Base-by-base conservation (phyloP, 2,888 invertebrate species). In the Alloplasta piceator region DNA sequence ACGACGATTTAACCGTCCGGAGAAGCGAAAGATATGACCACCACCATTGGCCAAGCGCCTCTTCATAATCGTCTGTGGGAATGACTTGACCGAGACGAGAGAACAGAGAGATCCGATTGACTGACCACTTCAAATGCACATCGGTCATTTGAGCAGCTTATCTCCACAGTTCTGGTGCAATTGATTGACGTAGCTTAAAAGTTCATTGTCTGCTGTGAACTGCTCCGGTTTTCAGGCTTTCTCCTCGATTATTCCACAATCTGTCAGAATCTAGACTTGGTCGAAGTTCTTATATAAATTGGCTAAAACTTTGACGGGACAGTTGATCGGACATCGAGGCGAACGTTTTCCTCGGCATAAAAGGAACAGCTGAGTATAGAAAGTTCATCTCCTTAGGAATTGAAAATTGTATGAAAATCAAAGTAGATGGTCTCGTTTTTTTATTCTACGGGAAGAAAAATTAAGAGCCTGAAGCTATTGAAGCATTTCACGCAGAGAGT, bases 31-130 rank as follows among this genome's bases (percentile, higher is more conserved):
- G 80, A 41, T 43, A 66, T 68, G 60, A 61, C 56, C 46, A 68
- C 71, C 26, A 26, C 60, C 39, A 75, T 66, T 63, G 74, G 64
- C 64, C 79, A 68, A 74, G 50, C 71, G 66, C 55, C 71, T 67
- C 66, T 71, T 71, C 60, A 75, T 80, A 80, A 80, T 80, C 58
- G 71, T 60, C 80, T 71, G 75, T 80, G 80, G 80, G 80, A 80
- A 80, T 66, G 58, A 75, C 55, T 75, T 67, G 80, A 75, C 75
- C 75, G 75, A 71, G 75, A 71, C 75, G 48, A 43, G 36, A 38
- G 43, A 43, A 38, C 16, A 50, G n/a, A 64, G 66, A 56, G 67
- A 78, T 67, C 66, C 10, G 60, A 55, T 56, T 1, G 14, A 55
- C 63, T 67, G 61, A 73, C 26, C 64, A 50, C 38, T 16, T 26